Base-by-base conservation (phyloP, 1,140 invertebrate species). In the Elysia chlorotica region DNA sequence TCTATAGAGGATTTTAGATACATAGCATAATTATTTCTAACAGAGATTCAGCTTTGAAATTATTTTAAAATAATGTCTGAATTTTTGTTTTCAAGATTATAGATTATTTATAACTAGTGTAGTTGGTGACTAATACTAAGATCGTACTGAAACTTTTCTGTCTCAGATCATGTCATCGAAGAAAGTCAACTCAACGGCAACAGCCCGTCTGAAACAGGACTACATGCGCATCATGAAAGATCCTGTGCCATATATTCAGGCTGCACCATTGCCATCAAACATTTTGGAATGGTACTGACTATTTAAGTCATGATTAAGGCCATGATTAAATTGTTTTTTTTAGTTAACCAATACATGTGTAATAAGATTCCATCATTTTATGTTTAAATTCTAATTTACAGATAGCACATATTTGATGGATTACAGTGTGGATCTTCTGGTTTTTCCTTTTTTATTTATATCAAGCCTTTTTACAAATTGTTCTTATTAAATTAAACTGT, bases 271-370 rank as follows among this genome's bases (percentile, higher is more conserved):
- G 57, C 94, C 94, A 36, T 92, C 93, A 2, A 99, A 99, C 87
- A 98, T 99, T 79, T 88, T 99, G 63, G 96, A 99, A 91, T 99
- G 98, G 96, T 94, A 91, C n/a, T n/a, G n/a, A n/a, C n/a, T n/a
- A n/a, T n/a, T n/a, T n/a, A n/a, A n/a, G n/a, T n/a, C n/a, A n/a
- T n/a, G n/a, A n/a, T n/a, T n/a, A n/a, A n/a, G n/a, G n/a, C n/a
- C n/a, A n/a, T n/a, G n/a, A n/a, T n/a, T n/a, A n/a, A n/a, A n/a
- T n/a, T n/a, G n/a, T n/a, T n/a, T n/a, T n/a, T n/a, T n/a, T n/a
- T n/a, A n/a, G n/a, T n/a, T n/a, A n/a, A n/a, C n/a, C n/a, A n/a
- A n/a, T n/a, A n/a, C n/a, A n/a, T n/a, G n/a, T n/a, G n/a, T n/a
- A n/a, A n/a, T n/a, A n/a, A n/a, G n/a, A n/a, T n/a, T n/a, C n/a